Base-by-base conservation (phyloP, 2,888 invertebrate genomes). In the Morpho helenor region DNA sequence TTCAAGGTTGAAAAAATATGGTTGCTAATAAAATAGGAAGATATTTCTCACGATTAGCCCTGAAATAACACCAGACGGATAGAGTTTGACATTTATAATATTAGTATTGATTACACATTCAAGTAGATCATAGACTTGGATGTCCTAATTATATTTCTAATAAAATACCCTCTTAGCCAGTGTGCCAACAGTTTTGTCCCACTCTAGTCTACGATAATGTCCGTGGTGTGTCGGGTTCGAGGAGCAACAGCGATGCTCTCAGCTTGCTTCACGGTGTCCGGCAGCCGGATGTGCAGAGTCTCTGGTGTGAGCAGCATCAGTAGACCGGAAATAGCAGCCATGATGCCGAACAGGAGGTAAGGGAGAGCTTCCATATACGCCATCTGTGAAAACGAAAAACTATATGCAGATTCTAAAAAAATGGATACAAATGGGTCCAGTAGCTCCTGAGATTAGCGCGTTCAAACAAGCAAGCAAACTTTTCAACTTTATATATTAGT, bases 331-430 rank as follows among this genome's bases (percentile, higher is more conserved):
- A 62, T 61, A 10, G 67, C 73, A 3, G 84, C 78, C 73, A 81
- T 75, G 41, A 70, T 59, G 3, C 81, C 79, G 66, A 85, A 85
- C 44, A 84, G 61, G 16, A 85, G 65, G 55, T 83, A 73, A 7
- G 87, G 85, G 3, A 85, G 65, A 0, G 75, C 66, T 55, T 68
- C 70, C 69, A 76, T 82, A 48, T 79, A 72, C 54, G 65, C 67
- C 52, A 77, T 76, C 84, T 84, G 66, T 0, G 42, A 7, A 61
- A 40, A 46, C 31, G 10, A 0, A 46, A 4, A 7, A 31, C 31
- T 31, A 31, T 31, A 31, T 31, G 31, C 31, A 31, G 31, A 31
- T 31, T 2, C 5, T 31, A 5, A 43, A 9, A 8, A 43, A 43
- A 43, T 9, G 16, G 1, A 16, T 16, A 16, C 16, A 16, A 16